Percentiles rank a stretch among this genome's conserved stretches.
Conservation (phyloP, 2,888 invertebrate species). For the Aphidoletes aphidimyza region DNA sequence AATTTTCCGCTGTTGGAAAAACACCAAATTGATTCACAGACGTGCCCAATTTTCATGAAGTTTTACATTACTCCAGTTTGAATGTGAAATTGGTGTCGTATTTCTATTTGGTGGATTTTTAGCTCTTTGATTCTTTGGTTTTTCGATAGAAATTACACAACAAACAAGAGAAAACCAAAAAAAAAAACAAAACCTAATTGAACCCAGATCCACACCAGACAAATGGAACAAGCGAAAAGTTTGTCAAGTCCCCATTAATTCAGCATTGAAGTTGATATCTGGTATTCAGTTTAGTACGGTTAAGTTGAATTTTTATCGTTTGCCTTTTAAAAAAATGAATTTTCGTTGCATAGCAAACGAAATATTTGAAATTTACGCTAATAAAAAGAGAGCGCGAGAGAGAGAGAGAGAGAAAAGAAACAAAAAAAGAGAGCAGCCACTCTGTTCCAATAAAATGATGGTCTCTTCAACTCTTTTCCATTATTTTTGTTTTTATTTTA, state of each 20-base stretch:
- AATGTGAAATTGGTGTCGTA: neutral
- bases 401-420: neutral
- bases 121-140: neutral
- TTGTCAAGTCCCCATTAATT: neutral
- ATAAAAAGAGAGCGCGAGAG: neutral
- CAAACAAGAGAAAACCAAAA: too few species aligned
- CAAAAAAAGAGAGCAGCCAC: slow-evolving; percentile 50
- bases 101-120: neutral
- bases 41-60: neutral
- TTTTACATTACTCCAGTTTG: neutral
- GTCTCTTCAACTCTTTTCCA: too few species aligned
- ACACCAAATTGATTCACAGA: too few species aligned
- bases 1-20: neutral
- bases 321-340: slow-evolving; percentile 9
- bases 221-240: too few species aligned
- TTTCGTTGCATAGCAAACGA: slow-evolving; percentile 1
- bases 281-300: neutral
- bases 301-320: slow-evolving; percentile 40
- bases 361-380: neutral
- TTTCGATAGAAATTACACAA: neutral
- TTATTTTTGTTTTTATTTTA: neutral
- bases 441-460: too few species aligned
- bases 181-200: neutral
- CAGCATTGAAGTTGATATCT: neutral
- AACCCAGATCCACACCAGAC: neutral